Conservation (phyloP, 1,140 invertebrate genomes). For the Eriocheir sinensis region DNA sequence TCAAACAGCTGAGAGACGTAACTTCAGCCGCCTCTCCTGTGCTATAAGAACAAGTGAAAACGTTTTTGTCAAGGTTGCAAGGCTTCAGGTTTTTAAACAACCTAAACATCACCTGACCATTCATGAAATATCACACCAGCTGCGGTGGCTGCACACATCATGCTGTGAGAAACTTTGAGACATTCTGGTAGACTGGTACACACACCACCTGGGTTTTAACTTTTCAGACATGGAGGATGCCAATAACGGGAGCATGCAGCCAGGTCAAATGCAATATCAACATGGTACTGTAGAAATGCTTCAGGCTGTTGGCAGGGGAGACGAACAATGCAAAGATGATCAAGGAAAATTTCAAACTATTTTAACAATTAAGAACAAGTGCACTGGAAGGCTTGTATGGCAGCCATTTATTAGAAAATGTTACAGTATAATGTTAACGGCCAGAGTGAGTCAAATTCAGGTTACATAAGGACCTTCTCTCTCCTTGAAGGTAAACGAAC, state of each 20-base stretch:
- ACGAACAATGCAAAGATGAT: not conserved
- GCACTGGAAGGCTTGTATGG: not conserved
- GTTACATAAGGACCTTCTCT: too few relatives aligned
- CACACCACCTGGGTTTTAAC: not conserved
- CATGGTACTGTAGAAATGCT: not conserved
- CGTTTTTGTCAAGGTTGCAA: not conserved
- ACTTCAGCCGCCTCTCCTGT: not conserved
- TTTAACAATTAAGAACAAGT: not conserved
- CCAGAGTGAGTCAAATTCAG: too few relatives aligned
- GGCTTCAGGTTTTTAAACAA: not conserved
- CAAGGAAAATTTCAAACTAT: not conserved
- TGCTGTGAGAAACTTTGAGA: not conserved
- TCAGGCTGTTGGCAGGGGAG: not conserved
- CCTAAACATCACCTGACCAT: not conserved
- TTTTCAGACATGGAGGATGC: conserved; percentile 1
- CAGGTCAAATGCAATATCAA: not conserved
- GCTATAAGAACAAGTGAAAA: not conserved
- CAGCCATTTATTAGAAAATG: too few relatives aligned
- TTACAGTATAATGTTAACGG: too few relatives aligned
- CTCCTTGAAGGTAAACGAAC: too few relatives aligned
- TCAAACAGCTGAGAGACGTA: not conserved
- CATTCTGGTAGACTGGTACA: too few relatives aligned
- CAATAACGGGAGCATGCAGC: not conserved
- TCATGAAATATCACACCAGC: not conserved
- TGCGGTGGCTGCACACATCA: not conserved